Base-by-base conservation (phyloP, 2,888 invertebrate genomes). In the Cryptophagus acutangulus region DNA sequence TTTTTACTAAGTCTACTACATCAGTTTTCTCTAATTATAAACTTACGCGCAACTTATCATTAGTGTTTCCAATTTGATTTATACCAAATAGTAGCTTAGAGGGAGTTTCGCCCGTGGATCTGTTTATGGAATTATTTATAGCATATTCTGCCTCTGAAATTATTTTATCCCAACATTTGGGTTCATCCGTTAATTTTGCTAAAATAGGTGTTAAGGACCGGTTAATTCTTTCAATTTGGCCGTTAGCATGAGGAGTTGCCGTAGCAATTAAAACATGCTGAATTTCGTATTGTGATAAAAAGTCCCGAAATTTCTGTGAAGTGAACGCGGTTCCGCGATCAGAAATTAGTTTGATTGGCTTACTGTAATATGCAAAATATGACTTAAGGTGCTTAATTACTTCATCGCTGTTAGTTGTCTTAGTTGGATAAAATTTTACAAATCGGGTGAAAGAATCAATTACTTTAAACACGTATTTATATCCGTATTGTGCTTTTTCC, bases 21-120 rank as follows among this genome's bases (percentile, higher is more conserved):
- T 30, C 14, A 20, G 26, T 36, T 29, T 45, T n/a, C n/a, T 9
- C 34, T n/a, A n/a, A n/a, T 8, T 48, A 41, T 33, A 54, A 31
- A 26, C 41, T 41, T n/a, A 40, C 36, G 13, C 38, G 37, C 8
- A 54, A 12, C 29, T 41, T 45, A 33, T 61, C 57, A 16, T 40
- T 9, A 6, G 49, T 15, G 2, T 30, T 25, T 2, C 52, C 53
- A 10, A 45, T 46, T 34, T 63, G 58, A 29, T 50, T 34, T 6
- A 51, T 31, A 2, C 61, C 62, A 40, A 61, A 62, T 20, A 62
- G 41, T 18, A 58, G 33, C 13, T 39, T 51, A 36, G 52, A 48
- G 2, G 61, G 54, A 1, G 56, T 50, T 25, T 58, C 48, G 1
- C 48, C 47, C 14, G 58, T 54, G 8, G 55, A 45, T 33, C 57